These are phyloP conservation scores for Neodiprion lecontei DNA, from an alignment of 1,140 invertebrate genomes.

Conservation along the genomic window DNA sequence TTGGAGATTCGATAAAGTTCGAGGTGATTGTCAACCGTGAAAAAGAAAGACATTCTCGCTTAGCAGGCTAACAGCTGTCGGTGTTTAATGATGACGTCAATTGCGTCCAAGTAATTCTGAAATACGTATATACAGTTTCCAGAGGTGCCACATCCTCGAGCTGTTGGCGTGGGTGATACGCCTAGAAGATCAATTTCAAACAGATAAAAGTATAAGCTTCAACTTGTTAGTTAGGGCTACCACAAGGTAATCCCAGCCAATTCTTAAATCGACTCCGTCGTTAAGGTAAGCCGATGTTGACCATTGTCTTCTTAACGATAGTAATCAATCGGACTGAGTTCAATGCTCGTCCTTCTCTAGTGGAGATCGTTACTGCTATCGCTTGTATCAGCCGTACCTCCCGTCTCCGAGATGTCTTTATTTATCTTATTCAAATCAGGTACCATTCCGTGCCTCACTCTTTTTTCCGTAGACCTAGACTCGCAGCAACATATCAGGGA, in stretches of 20 bases:
- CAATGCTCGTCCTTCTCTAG: conserved; percentile 27
- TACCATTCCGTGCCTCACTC: neutral
- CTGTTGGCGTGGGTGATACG: neutral
- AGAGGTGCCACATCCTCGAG: neutral
- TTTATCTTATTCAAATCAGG: conserved; percentile 54
- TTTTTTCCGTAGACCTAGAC: neutral
- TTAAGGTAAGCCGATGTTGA: conserved; percentile 39
- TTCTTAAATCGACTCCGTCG: conserved; percentile 36
- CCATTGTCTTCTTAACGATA: conserved; percentile 53
- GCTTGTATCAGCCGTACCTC: conserved; percentile 9
- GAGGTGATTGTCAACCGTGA: neutral
- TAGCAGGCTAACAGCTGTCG: neutral
- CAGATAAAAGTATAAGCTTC: conserved; percentile 25
- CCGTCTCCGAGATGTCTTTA: conserved; percentile 44
- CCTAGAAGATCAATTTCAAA: conserved; percentile 39
- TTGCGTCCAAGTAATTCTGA: neutral
- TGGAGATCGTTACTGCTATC: conserved; percentile 23
- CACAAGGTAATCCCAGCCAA: conserved; percentile 33
- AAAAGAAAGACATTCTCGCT: neutral
- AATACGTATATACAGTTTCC: neutral
- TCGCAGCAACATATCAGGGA: too few relatives aligned
- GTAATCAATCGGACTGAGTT: conserved; percentile 48
- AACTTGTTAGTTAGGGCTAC: conserved; percentile 34
- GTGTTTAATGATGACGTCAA: neutral
- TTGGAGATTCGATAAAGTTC: neutral